Conservation (phyloP, 1,140 invertebrate species). For the Ctenoplectra terminalis region DNA sequence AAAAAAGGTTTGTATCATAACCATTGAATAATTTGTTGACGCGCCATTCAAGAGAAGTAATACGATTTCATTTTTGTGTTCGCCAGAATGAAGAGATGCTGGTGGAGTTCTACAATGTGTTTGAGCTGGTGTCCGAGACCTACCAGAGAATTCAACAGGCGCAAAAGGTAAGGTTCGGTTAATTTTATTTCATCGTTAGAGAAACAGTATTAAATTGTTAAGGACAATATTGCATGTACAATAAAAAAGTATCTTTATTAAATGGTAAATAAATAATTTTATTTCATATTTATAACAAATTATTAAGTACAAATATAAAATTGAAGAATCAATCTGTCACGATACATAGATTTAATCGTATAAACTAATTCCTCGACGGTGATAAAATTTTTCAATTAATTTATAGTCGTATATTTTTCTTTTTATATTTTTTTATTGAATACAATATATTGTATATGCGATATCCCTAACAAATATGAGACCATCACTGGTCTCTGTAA, state of each 20-base stretch:
- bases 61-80: conserved; percentile 54
- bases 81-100: conserved; percentile 65
- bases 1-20: conserved; percentile 62
- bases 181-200: conserved; percentile 12
- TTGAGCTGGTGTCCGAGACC: conserved; percentile 22
- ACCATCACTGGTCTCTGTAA: neutral
- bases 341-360: neutral
- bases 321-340: neutral
- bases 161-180: conserved; percentile 64
- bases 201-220: neutral
- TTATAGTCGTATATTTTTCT: neutral
- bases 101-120: conserved; percentile 27
- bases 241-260: conserved; percentile 29
- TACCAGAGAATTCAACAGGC: conserved; percentile 37
- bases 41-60: conserved; percentile 9
- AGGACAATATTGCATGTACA: neutral
- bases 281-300: conserved; percentile 69
- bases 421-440: neutral
- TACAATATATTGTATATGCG: neutral
- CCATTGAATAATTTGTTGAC: conserved; percentile 12
- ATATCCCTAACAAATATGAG: neutral
- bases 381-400: conserved; percentile 5
- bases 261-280: conserved; percentile 75
- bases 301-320: conserved; percentile 25
- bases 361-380: neutral